Base-by-base conservation (phyloP, 2,888 invertebrate genomes). In the Microdon myrmicae region DNA sequence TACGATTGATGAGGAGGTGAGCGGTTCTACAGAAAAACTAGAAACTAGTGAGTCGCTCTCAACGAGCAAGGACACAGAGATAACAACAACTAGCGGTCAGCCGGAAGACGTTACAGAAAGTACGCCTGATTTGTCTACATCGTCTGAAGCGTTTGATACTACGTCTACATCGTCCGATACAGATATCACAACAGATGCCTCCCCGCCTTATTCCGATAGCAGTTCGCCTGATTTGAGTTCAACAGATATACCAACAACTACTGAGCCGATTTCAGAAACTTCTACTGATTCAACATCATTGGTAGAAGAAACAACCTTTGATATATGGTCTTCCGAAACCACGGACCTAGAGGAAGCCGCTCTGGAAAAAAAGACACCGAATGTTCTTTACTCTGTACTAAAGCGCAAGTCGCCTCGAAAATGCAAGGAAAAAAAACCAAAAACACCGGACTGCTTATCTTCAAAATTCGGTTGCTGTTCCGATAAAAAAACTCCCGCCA, bases 381-480 rank as follows among this genome's bases (percentile, higher is more conserved):
- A 85, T 49, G 80, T 82, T 1, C 79, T 84, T 1, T 79, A 87
- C 26, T 82, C 74, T 5, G 79, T 83, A 23, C 76, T 83, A 48
- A 82, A 81, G 1, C 82, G 80, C 37, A 82, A 81, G 56, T 75
- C 75, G n/a, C 74, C 78, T 1, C 79, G 79, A 6, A 64, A 83
- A 73, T 90, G 89, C 74, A 87, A 85, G 69, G 81, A 83, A 1
- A 80, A 78, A 39, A 84, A 73, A 54, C 31, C 35, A 3, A 69
- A 71, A 17, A 74, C 69, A 45, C 31, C 38, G 4, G 75, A 81
- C n/a, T 93, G 93, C 71, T 81, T 81, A 8, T 83, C 81, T 7
- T 83, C 87, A 5, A 78, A 83, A 70, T 93, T 87, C 73, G 94
- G 94, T 3, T 96, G 96, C 74, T 96, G 96, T 73, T 87, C 89